Evolutionary conservation across 2,113 vertebrate species (phyloP).

Genomic region (Etia nguti): DNA sequence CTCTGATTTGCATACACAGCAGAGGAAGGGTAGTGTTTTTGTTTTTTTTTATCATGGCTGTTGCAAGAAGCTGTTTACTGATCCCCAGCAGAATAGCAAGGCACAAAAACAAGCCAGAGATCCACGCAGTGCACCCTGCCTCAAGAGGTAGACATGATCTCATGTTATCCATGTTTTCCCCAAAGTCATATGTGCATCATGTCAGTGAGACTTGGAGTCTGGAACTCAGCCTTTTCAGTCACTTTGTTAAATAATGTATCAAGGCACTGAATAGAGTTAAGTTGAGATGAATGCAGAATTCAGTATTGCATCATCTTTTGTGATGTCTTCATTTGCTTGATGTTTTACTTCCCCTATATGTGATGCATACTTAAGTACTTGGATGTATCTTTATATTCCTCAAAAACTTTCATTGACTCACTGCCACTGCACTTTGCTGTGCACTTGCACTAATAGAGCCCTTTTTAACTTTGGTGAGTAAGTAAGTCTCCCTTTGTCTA

Average conservation of each 20-base stretch:
- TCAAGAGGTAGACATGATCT: slow-evolving; percentile 66
- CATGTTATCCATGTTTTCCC: slow-evolving; percentile 66
- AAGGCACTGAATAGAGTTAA: slow-evolving; percentile 39
- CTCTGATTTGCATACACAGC: slow-evolving; percentile 60
- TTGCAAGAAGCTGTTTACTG: slow-evolving; percentile 27
- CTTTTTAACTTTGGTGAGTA: slow-evolving; percentile 47
- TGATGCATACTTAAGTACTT: slow-evolving; percentile 7
- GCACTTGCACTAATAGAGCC: background rate
- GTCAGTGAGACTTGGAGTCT: slow-evolving; percentile 44
- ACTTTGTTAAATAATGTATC: slow-evolving; percentile 68
- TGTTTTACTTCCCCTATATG: slow-evolving; percentile 20
- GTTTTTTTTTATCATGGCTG: slow-evolving; percentile 39
- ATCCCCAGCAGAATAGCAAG: slow-evolving; percentile 54
- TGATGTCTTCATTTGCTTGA: slow-evolving; percentile 4
- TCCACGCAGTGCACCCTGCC: slow-evolving; percentile 34
- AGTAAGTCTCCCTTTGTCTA: slow-evolving; percentile 13
- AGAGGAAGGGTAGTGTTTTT: slow-evolving; percentile 17
- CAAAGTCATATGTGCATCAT: slow-evolving; percentile 46
- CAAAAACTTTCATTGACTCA: background rate
- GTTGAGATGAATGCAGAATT: slow-evolving; percentile 45
- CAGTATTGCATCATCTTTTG: slow-evolving; percentile 35
- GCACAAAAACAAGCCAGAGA: slow-evolving; percentile 52
- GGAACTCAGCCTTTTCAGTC: slow-evolving; percentile 37
- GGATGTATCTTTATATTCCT: slow-evolving; percentile 3
- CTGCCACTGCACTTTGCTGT: background rate